These are phyloP conservation scores for Solenopsis invicta DNA, from an alignment of 1,140 invertebrate genomes.

Conservation along the genomic window DNA sequence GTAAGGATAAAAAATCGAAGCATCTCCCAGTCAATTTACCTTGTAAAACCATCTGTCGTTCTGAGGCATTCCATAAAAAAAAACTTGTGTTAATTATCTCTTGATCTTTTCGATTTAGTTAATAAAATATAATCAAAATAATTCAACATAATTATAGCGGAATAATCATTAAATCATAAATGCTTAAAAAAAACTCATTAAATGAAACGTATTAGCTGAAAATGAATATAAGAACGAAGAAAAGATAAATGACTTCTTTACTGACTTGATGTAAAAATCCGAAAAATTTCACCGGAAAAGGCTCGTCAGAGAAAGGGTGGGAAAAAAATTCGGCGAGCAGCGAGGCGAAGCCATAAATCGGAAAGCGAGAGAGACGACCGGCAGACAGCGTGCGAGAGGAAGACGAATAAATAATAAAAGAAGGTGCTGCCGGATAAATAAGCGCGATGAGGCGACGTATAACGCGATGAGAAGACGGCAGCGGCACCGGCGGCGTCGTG, in stretches of 20 bases:
- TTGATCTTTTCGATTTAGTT: background rate
- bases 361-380: background rate
- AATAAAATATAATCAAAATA: constrained; percentile 1
- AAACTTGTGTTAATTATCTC: background rate
- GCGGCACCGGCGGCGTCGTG: background rate
- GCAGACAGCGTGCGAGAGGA: constrained; percentile 29
- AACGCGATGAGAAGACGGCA: constrained; percentile 1
- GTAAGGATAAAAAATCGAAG: no score
- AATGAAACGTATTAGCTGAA: background rate
- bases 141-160: background rate
- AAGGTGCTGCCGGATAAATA: constrained; percentile 28
- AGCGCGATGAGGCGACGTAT: constrained; percentile 12
- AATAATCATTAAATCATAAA: background rate
- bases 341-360: constrained; percentile 5
- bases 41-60: background rate
- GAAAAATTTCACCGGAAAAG: constrained; percentile 27
- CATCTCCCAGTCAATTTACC: constrained; percentile 6
- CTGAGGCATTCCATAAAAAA: background rate
- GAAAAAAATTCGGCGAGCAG: constrained; percentile 7
- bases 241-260: background rate
- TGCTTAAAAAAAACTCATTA: background rate
- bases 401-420: constrained; percentile 21
- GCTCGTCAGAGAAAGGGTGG: constrained; percentile 1
- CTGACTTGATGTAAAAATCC: background rate
- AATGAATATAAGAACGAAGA: no score